A percentile compares a stretch with the other conserved stretches of the same genome.
Evolutionary conservation across 2,888 invertebrate genomes (phyloP).

Genomic region (Pyrocoelia pectoralis): DNA sequence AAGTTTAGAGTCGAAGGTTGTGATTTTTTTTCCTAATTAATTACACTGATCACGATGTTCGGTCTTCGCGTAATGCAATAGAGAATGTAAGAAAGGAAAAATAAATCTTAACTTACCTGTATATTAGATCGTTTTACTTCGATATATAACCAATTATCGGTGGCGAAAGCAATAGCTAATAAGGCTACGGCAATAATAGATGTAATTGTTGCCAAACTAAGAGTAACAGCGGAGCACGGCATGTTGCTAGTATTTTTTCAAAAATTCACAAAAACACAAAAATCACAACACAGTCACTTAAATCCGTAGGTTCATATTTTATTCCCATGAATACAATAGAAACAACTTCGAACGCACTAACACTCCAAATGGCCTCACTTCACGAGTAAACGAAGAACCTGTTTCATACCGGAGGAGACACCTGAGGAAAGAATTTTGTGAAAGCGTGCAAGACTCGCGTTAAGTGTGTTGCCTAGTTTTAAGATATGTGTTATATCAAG

Average conservation of each 20-base stretch:
- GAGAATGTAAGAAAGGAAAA: neutral
- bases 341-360: slow-evolving; percentile 36
- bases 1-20: neutral
- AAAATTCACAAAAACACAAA: slow-evolving; percentile 20
- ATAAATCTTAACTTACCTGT: slow-evolving; percentile 68
- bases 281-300: slow-evolving; percentile 28
- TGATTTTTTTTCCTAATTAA: neutral
- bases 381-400: slow-evolving; percentile 41
- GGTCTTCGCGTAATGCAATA: neutral
- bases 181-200: slow-evolving; percentile 94
- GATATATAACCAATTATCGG: slow-evolving; percentile 96
- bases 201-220: slow-evolving; percentile 94
- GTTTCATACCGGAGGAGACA: slow-evolving; percentile 39
- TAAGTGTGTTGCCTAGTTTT: slow-evolving; percentile 25
- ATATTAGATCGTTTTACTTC: slow-evolving; percentile 90
- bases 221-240: slow-evolving; percentile 94
- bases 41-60: neutral
- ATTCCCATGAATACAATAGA: slow-evolving; percentile 22
- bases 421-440: slow-evolving; percentile 34
- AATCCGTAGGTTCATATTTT: slow-evolving; percentile 36
- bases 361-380: slow-evolving; percentile 35
- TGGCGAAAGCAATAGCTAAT: slow-evolving; percentile 92
- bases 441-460: slow-evolving; percentile 31
- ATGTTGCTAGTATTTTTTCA: slow-evolving; percentile 64
- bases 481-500: no score